phyloP scores from a whole-genome alignment of 2,797 vertebrate genomes.

The Chiloscyllium punctatum region DNA sequence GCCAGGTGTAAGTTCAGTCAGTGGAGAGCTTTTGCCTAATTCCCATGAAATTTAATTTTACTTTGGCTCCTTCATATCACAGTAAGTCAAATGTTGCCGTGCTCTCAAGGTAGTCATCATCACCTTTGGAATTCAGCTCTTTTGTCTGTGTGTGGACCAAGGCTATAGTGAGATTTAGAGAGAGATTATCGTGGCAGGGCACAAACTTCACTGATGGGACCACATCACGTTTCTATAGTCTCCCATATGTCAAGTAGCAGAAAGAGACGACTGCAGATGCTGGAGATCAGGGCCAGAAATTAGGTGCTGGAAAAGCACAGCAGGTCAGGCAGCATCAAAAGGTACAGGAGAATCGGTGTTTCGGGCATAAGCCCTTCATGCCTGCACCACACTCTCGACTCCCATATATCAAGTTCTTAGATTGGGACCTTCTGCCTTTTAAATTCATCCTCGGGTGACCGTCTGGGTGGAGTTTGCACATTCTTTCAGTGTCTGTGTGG shows the following conservation, averaged over 20 bases:
- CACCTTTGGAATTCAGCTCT: background rate
- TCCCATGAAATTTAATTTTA: background rate
- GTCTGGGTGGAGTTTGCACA: too few species aligned
- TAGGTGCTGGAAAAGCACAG: too few species aligned
- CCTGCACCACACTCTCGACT: background rate
- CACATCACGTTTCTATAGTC: background rate
- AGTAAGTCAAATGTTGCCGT: background rate
- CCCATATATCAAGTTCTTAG: background rate
- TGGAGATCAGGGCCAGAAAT: too few species aligned
- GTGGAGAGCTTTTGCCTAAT: background rate
- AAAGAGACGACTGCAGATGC: too few species aligned
- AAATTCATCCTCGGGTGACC: too few species aligned
- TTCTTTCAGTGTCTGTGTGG: too few species aligned
- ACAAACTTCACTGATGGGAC: background rate
- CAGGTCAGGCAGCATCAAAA: too few species aligned
- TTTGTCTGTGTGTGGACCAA: background rate
- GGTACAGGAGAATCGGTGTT: too few species aligned
- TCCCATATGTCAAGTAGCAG: background rate
- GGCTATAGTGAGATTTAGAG: background rate
- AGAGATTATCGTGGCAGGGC: background rate
- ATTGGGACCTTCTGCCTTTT: background rate
- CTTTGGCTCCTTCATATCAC: background rate
- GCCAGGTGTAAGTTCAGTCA: background rate
- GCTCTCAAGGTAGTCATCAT: background rate
- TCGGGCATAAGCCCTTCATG: too few species aligned